These are phyloP conservation scores for Pterostichus niger DNA, from an alignment of 2,888 invertebrate genomes.

Conservation along the genomic window DNA sequence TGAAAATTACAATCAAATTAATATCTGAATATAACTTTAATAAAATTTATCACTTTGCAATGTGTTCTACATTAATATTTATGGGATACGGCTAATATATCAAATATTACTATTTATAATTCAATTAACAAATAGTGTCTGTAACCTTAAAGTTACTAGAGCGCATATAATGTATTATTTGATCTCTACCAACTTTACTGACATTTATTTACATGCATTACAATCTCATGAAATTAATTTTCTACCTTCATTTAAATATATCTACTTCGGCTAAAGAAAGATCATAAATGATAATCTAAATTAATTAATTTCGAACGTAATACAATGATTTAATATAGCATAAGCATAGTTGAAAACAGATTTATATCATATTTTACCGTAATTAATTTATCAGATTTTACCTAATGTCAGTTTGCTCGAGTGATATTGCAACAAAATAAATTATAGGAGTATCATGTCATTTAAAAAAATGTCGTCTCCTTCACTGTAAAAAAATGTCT, in stretches of 20 bases:
- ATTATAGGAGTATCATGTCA: too few species aligned
- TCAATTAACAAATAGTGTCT: slow-evolving; percentile 5
- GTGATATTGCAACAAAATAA: too few species aligned
- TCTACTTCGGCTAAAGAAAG: neutral
- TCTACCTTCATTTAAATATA: neutral
- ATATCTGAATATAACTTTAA: neutral
- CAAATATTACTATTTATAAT: slow-evolving; percentile 2
- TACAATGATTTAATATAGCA: neutral
- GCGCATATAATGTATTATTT: neutral
- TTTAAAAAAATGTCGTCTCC: too few species aligned
- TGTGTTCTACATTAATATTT: neutral
- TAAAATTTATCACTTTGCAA: neutral
- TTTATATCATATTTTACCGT: too few species aligned
- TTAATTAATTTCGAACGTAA: too few species aligned
- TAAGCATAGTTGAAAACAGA: too few species aligned
- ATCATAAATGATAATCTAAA: too few species aligned
- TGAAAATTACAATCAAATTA: neutral
- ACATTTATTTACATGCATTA: slow-evolving; percentile 2
- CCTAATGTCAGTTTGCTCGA: too few species aligned
- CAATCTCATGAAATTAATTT: neutral
- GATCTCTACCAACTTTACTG: neutral
- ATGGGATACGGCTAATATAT: slow-evolving; percentile 1
- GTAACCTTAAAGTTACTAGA: slow-evolving; percentile 5
- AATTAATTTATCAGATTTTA: too few species aligned
- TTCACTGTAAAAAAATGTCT: too few species aligned